Evolutionary conservation across 2,797 vertebrate species (phyloP).

Genomic region (Champsocephalus esox): DNA sequence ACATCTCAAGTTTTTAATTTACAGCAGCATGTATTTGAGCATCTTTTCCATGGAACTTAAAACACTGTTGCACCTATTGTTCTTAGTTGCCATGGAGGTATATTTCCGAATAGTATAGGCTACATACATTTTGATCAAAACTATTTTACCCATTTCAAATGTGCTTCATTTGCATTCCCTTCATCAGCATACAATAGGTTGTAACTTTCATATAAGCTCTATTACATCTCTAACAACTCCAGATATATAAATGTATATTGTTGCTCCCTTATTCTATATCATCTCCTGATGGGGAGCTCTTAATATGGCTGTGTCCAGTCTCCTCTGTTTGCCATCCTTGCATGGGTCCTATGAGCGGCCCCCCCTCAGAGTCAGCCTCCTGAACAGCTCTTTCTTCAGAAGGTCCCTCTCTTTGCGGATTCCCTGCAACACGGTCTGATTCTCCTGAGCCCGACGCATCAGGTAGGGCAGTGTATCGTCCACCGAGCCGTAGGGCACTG

Average conservation of each 20-base stretch:
- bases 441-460: slow-evolving; percentile 92
- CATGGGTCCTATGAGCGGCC: slow-evolving; percentile 14
- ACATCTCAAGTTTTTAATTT: not conserved
- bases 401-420: slow-evolving; percentile 90
- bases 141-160: not conserved
- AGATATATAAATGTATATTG: not conserved
- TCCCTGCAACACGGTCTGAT: slow-evolving; percentile 88
- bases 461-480: slow-evolving; percentile 92
- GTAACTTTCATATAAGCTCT: not conserved
- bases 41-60: not conserved
- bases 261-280: not conserved
- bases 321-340: not conserved
- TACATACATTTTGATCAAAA: not conserved
- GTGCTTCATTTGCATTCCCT: not conserved
- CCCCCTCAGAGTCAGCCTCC: slow-evolving; percentile 68
- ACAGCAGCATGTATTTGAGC: slow-evolving; percentile 2
- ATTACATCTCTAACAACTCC: not conserved
- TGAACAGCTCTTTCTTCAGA: slow-evolving; percentile 82
- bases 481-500: slow-evolving; percentile 91
- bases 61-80: not conserved
- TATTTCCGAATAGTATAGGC: no score
- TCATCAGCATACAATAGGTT: not conserved
- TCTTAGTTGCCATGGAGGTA: not conserved
- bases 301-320: not conserved
- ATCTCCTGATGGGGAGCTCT: not conserved